These are phyloP conservation scores for Eupithecia subumbrata DNA, from an alignment of 2,888 invertebrate species.

Conservation along the genomic window DNA sequence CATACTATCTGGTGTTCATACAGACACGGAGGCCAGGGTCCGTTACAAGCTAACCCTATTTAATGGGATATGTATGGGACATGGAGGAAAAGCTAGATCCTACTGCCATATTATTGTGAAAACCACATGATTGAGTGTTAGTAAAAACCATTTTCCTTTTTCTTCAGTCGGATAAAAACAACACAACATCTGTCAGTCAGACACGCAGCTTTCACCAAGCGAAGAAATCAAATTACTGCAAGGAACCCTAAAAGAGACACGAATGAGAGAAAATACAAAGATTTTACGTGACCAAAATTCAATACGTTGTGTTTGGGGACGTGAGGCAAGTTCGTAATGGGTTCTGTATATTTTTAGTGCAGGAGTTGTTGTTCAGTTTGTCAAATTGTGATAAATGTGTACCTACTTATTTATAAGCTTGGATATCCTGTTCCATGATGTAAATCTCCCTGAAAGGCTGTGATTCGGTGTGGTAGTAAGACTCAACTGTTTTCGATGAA, in stretches of 20 bases:
- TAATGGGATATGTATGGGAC: no score
- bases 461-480: no score
- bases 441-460: no score
- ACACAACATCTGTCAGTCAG: constrained; percentile 35
- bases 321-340: constrained; percentile 60
- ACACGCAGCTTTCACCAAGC: constrained; percentile 35
- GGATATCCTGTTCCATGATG: no score
- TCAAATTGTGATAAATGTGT: neutral
- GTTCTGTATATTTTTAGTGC: constrained; percentile 29
- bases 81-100: no score
- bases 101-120: no score
- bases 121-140: no score
- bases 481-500: no score
- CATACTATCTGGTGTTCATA: no score
- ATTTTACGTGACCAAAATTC: constrained; percentile 77
- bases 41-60: no score
- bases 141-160: neutral
- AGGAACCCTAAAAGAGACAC: constrained; percentile 58
- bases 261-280: constrained; percentile 70
- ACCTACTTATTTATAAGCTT: no score
- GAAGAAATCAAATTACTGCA: constrained; percentile 21
- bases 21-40: no score
- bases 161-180: neutral
- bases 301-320: constrained; percentile 64
- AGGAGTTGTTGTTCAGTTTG: constrained; percentile 2